Conservation (phyloP, 2,797 vertebrate genomes). For the Anas flavirostris region DNA sequence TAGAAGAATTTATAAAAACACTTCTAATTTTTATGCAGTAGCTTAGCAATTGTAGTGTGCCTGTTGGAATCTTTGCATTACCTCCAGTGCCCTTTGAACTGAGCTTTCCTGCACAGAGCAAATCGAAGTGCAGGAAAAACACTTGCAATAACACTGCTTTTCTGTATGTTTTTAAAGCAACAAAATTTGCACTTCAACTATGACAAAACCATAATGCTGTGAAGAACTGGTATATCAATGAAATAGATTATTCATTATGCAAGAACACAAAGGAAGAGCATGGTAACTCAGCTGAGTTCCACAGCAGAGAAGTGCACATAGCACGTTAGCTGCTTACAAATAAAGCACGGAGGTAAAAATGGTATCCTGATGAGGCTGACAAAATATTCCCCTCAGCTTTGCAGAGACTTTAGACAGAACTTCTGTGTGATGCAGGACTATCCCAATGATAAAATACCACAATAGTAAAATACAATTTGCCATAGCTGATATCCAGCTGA, state of each 20-base stretch:
- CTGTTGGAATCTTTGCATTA: background rate
- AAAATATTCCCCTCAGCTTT: background rate
- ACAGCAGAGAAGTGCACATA: background rate
- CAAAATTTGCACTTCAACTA: background rate
- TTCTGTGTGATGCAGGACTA: background rate
- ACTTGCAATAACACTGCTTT: background rate
- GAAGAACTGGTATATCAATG: background rate
- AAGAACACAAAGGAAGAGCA: background rate
- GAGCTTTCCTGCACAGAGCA: background rate
- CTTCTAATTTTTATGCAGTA: background rate
- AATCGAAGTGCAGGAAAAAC: background rate
- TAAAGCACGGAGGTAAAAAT: background rate
- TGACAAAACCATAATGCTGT: rapidly evolving
- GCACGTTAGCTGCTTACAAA: background rate
- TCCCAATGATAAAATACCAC: background rate
- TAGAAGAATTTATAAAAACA: background rate
- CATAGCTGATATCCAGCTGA: background rate
- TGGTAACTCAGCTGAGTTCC: background rate
- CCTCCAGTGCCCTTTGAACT: background rate
- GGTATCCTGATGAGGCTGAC: background rate
- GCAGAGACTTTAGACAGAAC: background rate
- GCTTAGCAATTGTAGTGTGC: background rate
- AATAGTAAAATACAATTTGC: background rate
- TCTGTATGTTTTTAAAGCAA: background rate
- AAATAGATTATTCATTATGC: background rate